A percentile compares a stretch with the other conserved stretches of the same genome.
phyloP scores from a whole-genome alignment of 2,888 invertebrate species.

The Lissonota sp. region DNA sequence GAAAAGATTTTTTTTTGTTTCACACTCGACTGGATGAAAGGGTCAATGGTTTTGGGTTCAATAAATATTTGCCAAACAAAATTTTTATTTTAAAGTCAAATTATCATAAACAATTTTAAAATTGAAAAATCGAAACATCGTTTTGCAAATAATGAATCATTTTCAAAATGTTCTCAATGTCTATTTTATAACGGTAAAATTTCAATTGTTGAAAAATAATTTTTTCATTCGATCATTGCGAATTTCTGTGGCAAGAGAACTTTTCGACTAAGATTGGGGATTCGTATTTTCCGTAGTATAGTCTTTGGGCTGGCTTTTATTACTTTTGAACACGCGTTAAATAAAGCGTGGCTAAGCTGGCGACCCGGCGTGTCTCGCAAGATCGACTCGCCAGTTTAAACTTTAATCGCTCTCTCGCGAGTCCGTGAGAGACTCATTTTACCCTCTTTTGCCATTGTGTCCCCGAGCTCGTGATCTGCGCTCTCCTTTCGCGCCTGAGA shows the following conservation, averaged over 20 bases:
- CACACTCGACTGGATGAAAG: no score
- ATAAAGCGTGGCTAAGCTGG: conserved; percentile 81
- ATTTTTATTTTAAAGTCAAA: no score
- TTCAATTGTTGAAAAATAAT: background rate
- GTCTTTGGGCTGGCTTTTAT: conserved; percentile 75
- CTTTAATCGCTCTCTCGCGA: conserved; percentile 74
- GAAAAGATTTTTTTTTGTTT: no score
- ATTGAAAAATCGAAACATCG: no score
- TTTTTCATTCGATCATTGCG: conserved; percentile 22
- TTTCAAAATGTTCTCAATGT: no score
- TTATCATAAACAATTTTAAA: no score
- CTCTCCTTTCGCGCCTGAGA: conserved; percentile 33
- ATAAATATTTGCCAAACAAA: no score
- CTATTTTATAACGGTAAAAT: no score
- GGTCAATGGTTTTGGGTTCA: no score
- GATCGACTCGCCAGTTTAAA: conserved; percentile 78
- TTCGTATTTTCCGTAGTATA: conserved; percentile 61
- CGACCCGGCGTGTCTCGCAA: conserved; percentile 58
- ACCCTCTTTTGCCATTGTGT: conserved; percentile 50
- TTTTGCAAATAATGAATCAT: no score
- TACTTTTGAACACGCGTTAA: conserved; percentile 83
- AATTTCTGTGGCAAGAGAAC: conserved; percentile 24
- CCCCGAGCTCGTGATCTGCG: conserved; percentile 57
- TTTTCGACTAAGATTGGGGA: conserved; percentile 43
- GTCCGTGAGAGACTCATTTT: conserved; percentile 71